A percentile compares a stretch with the other conserved stretches of the same genome.
These are phyloP conservation scores for Sterna hirundo DNA, from an alignment of 2,113 vertebrate species.

Conservation along the genomic window DNA sequence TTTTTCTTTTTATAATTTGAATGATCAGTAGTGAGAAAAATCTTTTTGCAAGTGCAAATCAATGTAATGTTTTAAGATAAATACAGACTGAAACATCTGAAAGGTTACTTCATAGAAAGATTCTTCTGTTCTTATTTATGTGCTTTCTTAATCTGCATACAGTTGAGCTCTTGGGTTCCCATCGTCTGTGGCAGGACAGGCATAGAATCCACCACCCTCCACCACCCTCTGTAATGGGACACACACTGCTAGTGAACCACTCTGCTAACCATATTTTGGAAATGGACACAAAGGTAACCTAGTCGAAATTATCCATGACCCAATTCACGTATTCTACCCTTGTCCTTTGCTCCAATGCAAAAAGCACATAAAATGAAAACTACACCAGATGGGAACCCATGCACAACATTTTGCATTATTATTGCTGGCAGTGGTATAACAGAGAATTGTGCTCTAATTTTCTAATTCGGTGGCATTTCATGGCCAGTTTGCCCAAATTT, in stretches of 20 bases:
- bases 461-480: neutral
- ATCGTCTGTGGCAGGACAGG: neutral
- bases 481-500: neutral
- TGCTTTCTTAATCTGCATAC: neutral
- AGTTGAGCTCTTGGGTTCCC: neutral
- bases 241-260: neutral
- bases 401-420: neutral
- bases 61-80: neutral
- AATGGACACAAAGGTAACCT: neutral
- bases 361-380: neutral
- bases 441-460: neutral
- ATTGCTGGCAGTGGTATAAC: neutral
- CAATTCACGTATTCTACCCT: neutral
- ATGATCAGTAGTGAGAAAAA: neutral
- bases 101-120: neutral
- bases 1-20: constrained; percentile 13
- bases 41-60: neutral
- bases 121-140: neutral
- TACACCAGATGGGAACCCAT: neutral
- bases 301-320: neutral
- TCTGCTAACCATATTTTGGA: neutral
- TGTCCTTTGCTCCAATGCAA: neutral
- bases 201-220: neutral
- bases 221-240: neutral
- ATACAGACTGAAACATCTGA: neutral